Evolutionary conservation across 1,140 invertebrate species (phyloP).

Genomic region (Chrysomallon squamiferum): DNA sequence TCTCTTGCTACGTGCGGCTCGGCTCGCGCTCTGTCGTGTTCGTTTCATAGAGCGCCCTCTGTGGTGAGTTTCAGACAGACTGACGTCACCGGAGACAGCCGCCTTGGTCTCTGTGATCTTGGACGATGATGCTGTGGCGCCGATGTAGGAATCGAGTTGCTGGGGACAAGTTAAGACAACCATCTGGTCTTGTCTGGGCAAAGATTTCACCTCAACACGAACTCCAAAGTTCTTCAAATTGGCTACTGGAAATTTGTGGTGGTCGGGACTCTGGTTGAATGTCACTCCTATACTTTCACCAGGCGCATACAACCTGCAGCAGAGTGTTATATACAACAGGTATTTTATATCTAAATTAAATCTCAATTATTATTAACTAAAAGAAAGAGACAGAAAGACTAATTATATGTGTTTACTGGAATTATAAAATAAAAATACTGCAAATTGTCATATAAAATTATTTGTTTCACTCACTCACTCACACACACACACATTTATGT

Average conservation of each 20-base stretch:
- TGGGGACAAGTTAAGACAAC: too few species aligned
- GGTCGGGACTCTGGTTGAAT: constrained; percentile 75
- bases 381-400: too few species aligned
- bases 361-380: too few species aligned
- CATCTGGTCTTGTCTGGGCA: constrained; percentile 27
- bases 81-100: constrained; percentile 1
- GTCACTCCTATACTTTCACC: constrained; percentile 66
- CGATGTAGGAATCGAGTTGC: too few species aligned
- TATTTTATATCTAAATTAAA: too few species aligned
- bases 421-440: too few species aligned
- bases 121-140: not conserved
- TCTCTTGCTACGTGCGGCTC: not conserved
- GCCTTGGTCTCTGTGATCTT: not conserved
- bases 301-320: constrained; percentile 67
- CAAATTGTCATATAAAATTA: too few species aligned
- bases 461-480: too few species aligned
- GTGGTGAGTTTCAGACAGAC: not conserved
- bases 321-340: too few species aligned
- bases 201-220: constrained; percentile 28
- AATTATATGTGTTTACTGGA: too few species aligned
- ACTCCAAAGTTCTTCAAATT: constrained; percentile 44
- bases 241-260: constrained; percentile 85
- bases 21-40: not conserved
- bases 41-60: constrained; percentile 4
- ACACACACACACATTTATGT: not conserved